phyloP scores from a whole-genome alignment of 2,888 invertebrate species.

The Colostygia pectinataria region DNA sequence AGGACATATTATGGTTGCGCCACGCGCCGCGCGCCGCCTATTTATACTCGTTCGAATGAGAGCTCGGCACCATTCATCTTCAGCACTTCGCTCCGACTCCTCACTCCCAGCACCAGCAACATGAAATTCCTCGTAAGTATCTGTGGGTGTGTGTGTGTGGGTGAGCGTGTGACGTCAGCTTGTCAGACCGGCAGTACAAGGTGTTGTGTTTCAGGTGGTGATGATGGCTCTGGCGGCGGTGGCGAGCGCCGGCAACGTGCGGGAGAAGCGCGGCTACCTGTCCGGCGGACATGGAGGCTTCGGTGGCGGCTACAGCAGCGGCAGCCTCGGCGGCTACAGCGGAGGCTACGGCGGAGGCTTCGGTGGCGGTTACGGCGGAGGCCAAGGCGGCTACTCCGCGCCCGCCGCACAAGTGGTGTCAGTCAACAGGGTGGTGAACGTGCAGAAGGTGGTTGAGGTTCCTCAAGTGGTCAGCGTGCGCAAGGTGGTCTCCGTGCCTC shows the following conservation, averaged over 20 bases:
- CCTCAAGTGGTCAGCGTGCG: constrained; percentile 44
- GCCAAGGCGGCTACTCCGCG: constrained; percentile 35
- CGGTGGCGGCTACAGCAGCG: constrained; percentile 16
- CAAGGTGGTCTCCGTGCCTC: constrained; percentile 39
- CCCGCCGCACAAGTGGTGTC: constrained; percentile 45
- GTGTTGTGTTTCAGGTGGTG: constrained; percentile 33
- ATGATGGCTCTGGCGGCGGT: constrained; percentile 26
- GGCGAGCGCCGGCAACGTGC: constrained; percentile 35
- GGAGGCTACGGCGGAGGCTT: constrained; percentile 25
- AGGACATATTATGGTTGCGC: constrained; percentile 21
- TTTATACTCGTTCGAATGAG: constrained; percentile 14
- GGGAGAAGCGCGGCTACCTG: constrained; percentile 41
- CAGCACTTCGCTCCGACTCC: neutral
- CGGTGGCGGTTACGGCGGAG: constrained; percentile 28
- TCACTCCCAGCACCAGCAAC: constrained; percentile 13
- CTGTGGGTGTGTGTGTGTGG: neutral
- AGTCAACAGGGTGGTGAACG: constrained; percentile 50
- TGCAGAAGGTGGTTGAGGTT: constrained; percentile 44
- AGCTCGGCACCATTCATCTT: constrained; percentile 18
- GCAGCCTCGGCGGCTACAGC: constrained; percentile 23
- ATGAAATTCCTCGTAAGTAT: constrained; percentile 32
- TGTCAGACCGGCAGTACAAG: neutral
- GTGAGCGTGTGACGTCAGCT: neutral
- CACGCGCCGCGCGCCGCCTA: constrained; percentile 7
- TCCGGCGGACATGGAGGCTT: constrained; percentile 17